Evolutionary conservation across 2,888 invertebrate genomes (phyloP).

Genomic region (Rutpela maculata): DNA sequence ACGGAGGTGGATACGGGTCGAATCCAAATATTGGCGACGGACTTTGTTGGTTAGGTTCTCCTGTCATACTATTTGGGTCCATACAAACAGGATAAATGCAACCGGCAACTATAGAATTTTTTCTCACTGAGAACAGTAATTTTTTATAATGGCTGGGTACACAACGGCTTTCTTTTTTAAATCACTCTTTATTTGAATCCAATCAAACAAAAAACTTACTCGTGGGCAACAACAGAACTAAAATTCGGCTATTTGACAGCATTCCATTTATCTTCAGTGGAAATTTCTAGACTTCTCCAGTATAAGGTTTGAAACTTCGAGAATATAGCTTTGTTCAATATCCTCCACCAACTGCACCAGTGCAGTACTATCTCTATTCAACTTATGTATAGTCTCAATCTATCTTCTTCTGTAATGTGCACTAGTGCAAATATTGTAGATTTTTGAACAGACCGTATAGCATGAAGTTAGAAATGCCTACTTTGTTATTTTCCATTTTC

Average conservation of each 20-base stretch:
- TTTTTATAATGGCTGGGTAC: not conserved
- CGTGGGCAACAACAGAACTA: slow-evolving; percentile 14
- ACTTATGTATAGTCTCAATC: no score
- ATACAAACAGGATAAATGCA: slow-evolving; percentile 50
- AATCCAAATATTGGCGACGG: slow-evolving; percentile 67
- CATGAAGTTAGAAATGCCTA: not conserved
- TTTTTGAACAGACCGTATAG: no score
- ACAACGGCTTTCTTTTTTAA: not conserved
- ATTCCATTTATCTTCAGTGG: not conserved
- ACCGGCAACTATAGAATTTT: not conserved
- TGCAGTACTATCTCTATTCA: no score
- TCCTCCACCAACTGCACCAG: no score
- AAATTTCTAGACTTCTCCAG: slow-evolving; percentile 53
- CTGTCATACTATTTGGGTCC: slow-evolving; percentile 65
- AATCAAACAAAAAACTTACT: slow-evolving; percentile 3
- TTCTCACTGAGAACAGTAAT: not conserved
- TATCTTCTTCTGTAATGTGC: no score
- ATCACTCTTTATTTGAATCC: not conserved
- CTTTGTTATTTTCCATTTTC: no score
- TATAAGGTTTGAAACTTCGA: slow-evolving; percentile 21
- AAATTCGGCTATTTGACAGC: not conserved
- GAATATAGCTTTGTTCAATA: no score
- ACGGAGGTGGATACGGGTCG: slow-evolving; percentile 64
- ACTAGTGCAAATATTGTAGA: no score
- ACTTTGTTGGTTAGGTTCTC: slow-evolving; percentile 68